Evolutionary conservation across 2,113 vertebrate species (phyloP), one percentile per base, ranked within the genome.

Genomic region (Platysternon megacephalum): DNA sequence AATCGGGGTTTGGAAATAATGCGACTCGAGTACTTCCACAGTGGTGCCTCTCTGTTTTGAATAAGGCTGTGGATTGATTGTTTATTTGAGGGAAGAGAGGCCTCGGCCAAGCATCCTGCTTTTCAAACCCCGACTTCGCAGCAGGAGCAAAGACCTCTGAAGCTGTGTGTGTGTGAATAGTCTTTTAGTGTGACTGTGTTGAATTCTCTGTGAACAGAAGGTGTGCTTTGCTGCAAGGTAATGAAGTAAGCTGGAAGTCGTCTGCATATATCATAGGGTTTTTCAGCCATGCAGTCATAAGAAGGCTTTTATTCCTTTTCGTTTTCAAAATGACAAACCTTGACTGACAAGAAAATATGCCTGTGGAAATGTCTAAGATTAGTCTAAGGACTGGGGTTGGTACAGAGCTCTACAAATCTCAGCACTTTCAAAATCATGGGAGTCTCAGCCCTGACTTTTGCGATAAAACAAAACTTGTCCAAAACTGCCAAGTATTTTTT

Each of bases 61-160:
- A 98, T 98, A 98, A 98, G 98, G 98, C 98, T 98, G 98, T 97
- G 98, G 98, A 98, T 98, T 99, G 98, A 98, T 98, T 99, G 99
- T 99, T 99, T 99, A 99, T 99, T 98, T 99, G 98, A 98, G 98
- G 98, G 98, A 98, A 98, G 98, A 98, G 98, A 98, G 98, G 98
- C 98, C 98, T 98, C 98, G 97, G 98, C 98, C 98, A 99, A 99
- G 98, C 99, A 99, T 99, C 99, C 99, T 99, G 99, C 99, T 99
- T 99, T 98, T 98, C 98, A 93, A 96, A 88, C 94, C 94, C 98
- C 53, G 91, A 96, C 98, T 92, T 61, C 97, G 96, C 96, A 98
- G 98, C 98, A 97, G 97, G 98, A 98, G 93, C 93, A 92, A 82
- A 76, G 93, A 87, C 93, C 97, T 93, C 96, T 87, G 93, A 96